These are phyloP conservation scores for Alsophila aescularia DNA, from an alignment of 2,888 invertebrate genomes.

Conservation along the genomic window DNA sequence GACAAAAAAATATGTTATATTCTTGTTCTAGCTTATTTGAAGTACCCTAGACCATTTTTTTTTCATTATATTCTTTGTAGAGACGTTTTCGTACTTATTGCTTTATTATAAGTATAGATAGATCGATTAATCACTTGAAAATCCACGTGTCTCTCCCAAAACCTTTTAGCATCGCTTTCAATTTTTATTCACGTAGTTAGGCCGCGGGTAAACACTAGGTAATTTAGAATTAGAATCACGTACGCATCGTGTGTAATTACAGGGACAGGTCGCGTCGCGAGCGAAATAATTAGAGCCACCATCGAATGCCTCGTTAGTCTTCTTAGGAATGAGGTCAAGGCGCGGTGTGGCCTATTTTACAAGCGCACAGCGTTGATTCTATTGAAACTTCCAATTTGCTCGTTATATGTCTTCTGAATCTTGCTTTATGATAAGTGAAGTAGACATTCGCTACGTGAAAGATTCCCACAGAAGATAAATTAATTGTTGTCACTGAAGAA, in stretches of 20 bases:
- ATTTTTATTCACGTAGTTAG: constrained; percentile 11
- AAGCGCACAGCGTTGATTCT: constrained; percentile 40
- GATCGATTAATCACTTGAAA: neutral
- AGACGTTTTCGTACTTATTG: too few species aligned
- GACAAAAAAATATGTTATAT: too few species aligned
- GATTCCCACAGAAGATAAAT: neutral
- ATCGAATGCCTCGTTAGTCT: constrained; percentile 66
- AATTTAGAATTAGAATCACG: constrained; percentile 59
- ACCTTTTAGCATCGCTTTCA: constrained; percentile 7
- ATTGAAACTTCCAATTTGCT: constrained; percentile 5
- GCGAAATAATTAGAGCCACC: constrained; percentile 60
- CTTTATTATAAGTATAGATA: too few species aligned
- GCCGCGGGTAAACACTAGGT: constrained; percentile 17
- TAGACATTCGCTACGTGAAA: neutral
- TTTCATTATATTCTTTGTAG: too few species aligned
- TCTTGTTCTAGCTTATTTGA: too few species aligned
- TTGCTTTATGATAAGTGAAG: neutral
- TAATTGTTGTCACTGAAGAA: neutral
- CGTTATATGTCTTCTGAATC: neutral
- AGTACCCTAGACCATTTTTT: too few species aligned
- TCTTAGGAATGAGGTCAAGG: constrained; percentile 57
- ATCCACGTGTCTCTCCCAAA: neutral
- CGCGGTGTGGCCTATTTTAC: constrained; percentile 40
- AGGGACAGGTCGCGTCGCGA: constrained; percentile 56
- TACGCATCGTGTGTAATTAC: constrained; percentile 59